Conservation (phyloP, 2,797 vertebrate species). For the Sebastes paucispinis region DNA sequence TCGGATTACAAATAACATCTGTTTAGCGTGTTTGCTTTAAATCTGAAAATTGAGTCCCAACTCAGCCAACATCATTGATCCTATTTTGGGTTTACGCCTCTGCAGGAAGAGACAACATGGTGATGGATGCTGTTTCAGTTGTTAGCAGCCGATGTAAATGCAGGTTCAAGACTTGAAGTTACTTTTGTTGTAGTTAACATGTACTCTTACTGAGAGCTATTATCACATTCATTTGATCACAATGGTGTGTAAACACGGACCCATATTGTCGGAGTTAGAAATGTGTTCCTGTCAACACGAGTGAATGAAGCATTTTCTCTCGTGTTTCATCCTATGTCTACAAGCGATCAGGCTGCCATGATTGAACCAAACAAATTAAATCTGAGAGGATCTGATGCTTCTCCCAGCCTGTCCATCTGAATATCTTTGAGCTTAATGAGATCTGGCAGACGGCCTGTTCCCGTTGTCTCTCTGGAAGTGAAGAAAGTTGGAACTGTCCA, state of each 20-base stretch:
- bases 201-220: background rate
- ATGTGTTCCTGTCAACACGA: conserved; percentile 34
- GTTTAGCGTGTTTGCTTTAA: conserved; percentile 25
- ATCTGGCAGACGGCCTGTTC: conserved; percentile 65
- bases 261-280: conserved; percentile 22
- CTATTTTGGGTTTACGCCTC: conserved; percentile 26
- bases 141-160: conserved; percentile 20
- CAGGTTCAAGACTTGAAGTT: background rate
- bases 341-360: conserved; percentile 37
- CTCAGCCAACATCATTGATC: conserved; percentile 18
- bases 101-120: background rate
- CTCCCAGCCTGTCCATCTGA: conserved; percentile 56
- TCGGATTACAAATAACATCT: conserved; percentile 59
- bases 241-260: background rate
- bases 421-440: conserved; percentile 63
- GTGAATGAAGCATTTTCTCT: conserved; percentile 17
- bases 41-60: conserved; percentile 16
- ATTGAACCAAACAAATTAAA: conserved; percentile 70
- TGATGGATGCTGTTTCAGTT: conserved; percentile 14
- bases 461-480: conserved; percentile 49
- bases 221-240: conserved; percentile 38
- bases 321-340: conserved; percentile 53
- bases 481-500: conserved; percentile 54
- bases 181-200: conserved; percentile 1
- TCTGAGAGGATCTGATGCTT: conserved; percentile 63